Base-by-base conservation (phyloP, 2,888 invertebrate species). In the Willowsia nigromaculata region DNA sequence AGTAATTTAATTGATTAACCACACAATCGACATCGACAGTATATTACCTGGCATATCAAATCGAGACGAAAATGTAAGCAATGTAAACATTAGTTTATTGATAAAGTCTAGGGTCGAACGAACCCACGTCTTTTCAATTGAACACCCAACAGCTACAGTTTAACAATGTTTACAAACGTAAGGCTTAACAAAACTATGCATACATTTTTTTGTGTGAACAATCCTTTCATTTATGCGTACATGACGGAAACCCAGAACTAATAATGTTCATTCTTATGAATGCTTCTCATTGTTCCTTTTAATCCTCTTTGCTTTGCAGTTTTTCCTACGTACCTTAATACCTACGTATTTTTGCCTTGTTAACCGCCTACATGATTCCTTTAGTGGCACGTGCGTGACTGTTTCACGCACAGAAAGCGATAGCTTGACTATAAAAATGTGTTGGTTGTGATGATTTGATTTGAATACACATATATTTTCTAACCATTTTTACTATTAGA, bases 341-440 rank as follows among this genome's bases (percentile, higher is more conserved):
- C 76, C 85, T 85, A 68, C 74, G 71, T 50, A 71, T 2, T 53
- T 82, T 74, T 82, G 53, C 82, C 81, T 83, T 76, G 76, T 83
- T 59, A 50, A 30, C 62, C 88, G 83, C 88, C 88, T 65, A 88
- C 88, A 25, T 50, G 1, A 84, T 27, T 40, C 37, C 33, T 25
- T 82, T 37, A 22, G 9, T 25, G 76, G 83, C 88, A 88, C 83
- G 76, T 76, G 88, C 83, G 80, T 86, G 86, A 81, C 86, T 68
- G 13, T 78, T 85, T 85, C 76, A 62, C 43, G 59, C 59, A 80
- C 7, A 47, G 33, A 65, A 82, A 65, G 5, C 9, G 53, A 53
- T 30, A 76, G 15, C 78, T 78, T 27, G n/a, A 76, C n/a, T 6
- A 18, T 76, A 76, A 47, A 27, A 33, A 43, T 43, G 27, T 25